phyloP scores from a whole-genome alignment of 1,140 invertebrate genomes.

The Polypedilum vanderplanki region DNA sequence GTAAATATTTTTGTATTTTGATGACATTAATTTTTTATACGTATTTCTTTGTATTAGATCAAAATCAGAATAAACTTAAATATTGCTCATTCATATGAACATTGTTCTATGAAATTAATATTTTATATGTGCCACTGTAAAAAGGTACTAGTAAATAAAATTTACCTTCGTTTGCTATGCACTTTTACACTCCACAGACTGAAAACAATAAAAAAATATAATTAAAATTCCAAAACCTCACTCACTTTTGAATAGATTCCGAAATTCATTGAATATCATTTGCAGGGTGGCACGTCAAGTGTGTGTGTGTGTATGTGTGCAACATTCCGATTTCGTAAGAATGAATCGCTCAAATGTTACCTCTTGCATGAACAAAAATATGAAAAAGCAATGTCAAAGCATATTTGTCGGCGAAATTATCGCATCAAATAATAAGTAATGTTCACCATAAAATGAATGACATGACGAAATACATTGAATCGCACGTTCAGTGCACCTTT shows the following conservation, averaged over 20 bases:
- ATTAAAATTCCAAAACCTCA: not conserved
- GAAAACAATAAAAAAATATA: not conserved
- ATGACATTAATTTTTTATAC: too few relatives aligned
- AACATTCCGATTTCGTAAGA: conserved; percentile 3
- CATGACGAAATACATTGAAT: conserved; percentile 12
- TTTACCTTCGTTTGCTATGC: not conserved
- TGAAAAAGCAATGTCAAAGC: not conserved
- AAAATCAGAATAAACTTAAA: too few relatives aligned
- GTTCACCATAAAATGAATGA: not conserved
- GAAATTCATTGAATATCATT: conserved; percentile 13
- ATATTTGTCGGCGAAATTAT: conserved; percentile 1
- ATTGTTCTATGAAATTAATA: too few relatives aligned
- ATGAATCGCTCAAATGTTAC: conserved; percentile 18
- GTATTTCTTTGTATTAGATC: too few relatives aligned
- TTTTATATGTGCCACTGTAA: not conserved
- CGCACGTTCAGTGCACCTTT: not conserved
- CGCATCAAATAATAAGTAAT: conserved; percentile 3
- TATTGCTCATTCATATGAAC: too few relatives aligned
- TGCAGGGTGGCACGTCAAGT: not conserved
- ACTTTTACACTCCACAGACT: not conserved
- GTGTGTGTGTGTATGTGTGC: not conserved
- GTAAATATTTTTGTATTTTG: too few relatives aligned
- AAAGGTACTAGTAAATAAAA: not conserved
- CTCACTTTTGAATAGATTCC: not conserved
- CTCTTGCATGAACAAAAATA: conserved; percentile 1